These are phyloP conservation scores for Pygathrix nemaeus DNA, from an alignment of 2,113 vertebrate species.

Conservation along the genomic window DNA sequence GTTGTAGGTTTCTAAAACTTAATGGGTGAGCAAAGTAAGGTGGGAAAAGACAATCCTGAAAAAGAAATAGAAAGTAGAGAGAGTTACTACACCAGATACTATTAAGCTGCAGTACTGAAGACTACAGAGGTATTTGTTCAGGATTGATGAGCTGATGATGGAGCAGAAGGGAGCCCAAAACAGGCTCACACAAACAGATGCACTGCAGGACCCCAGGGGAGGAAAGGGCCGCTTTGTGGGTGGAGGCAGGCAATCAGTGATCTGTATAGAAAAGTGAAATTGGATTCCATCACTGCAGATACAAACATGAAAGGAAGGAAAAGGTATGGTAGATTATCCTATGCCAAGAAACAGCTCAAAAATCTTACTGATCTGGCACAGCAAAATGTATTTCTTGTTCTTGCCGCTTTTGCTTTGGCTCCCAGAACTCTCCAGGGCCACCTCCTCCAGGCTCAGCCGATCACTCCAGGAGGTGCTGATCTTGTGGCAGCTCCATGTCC, in stretches of 20 bases:
- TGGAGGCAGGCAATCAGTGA: background rate
- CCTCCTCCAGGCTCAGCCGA: background rate
- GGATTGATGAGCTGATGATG: background rate
- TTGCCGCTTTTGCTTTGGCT: background rate
- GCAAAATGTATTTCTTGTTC: background rate
- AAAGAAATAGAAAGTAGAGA: background rate
- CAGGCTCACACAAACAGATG: background rate
- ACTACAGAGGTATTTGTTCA: background rate
- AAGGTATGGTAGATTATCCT: background rate
- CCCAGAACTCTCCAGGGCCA: background rate
- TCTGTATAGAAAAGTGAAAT: background rate
- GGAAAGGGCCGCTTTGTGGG: background rate
- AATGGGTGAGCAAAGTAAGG: background rate
- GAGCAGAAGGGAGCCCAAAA: background rate
- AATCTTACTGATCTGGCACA: background rate
- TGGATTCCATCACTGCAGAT: background rate
- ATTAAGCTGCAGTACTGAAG: background rate
- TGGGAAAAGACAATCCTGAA: background rate
- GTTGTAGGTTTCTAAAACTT: background rate
- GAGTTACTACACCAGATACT: background rate
- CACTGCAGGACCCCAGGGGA: too few relatives aligned
- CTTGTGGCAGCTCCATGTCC: background rate
- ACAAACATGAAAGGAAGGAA: background rate
- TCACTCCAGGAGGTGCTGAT: background rate
- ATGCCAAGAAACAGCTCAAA: background rate